These are phyloP conservation scores for Argyrosomus japonicus DNA, from an alignment of 2,113 vertebrate species.

Conservation along the genomic window DNA sequence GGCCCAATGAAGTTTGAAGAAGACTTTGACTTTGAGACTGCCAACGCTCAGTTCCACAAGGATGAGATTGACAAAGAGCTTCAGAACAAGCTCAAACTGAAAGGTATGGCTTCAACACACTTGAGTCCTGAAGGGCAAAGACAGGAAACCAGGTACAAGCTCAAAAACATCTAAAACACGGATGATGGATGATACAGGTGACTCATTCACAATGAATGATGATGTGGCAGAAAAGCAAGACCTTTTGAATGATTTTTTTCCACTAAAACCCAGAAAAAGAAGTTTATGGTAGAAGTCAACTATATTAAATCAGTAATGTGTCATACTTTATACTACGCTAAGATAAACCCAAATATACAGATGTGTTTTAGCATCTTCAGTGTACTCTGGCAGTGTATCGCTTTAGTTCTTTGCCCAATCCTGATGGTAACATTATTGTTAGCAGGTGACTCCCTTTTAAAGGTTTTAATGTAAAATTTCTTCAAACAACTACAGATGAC, in stretches of 20 bases:
- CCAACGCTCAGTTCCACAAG: constrained; percentile 98
- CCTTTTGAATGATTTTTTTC: no score
- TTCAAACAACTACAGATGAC: constrained; percentile 86
- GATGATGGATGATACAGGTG: no score
- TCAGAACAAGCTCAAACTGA: constrained; percentile 97
- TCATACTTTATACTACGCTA: no score
- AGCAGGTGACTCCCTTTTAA: neutral
- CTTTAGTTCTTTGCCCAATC: neutral
- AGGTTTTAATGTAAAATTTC: neutral
- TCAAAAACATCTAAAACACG: no score
- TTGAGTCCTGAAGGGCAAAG: neutral
- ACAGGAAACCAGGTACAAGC: neutral
- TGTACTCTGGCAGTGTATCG: no score
- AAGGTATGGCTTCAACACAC: constrained; percentile 84
- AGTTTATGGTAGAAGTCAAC: no score
- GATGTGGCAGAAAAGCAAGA: no score
- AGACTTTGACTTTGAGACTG: constrained; percentile 99
- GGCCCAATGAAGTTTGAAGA: constrained; percentile 98
- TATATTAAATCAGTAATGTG: no score
- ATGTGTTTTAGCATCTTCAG: neutral
- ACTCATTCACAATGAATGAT: no score
- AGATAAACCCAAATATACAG: no score
- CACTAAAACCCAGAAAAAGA: no score
- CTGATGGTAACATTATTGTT: neutral
- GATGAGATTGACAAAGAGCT: constrained; percentile 98